Conservation (phyloP, 1,140 invertebrate genomes). For the Apocrypta bakeri region DNA sequence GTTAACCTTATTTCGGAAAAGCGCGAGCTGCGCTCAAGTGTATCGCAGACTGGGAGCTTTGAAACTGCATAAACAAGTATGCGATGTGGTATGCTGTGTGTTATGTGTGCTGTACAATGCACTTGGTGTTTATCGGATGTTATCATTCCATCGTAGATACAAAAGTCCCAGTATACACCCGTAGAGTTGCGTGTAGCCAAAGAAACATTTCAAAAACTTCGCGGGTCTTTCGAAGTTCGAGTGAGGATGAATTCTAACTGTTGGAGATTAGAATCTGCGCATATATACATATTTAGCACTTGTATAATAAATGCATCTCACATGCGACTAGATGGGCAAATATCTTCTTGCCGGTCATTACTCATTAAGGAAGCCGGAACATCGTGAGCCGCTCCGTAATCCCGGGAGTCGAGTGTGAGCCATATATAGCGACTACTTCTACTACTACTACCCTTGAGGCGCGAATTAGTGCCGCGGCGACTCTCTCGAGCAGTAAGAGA, state of each 20-base stretch:
- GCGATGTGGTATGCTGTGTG: background rate
- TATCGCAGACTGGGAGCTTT: background rate
- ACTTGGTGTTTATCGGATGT: background rate
- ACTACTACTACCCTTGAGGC: background rate
- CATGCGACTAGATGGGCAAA: background rate
- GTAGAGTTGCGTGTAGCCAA: too few species aligned
- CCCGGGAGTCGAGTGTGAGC: background rate
- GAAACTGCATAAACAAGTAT: background rate
- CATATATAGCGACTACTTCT: background rate
- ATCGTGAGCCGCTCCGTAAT: background rate
- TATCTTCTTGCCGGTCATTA: constrained; percentile 14
- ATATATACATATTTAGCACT: background rate
- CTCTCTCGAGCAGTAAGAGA: background rate
- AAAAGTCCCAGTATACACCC: too few species aligned
- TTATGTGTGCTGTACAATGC: background rate
- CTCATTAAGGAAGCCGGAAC: constrained; percentile 33
- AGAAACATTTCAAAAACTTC: too few species aligned
- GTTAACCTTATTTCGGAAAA: background rate
- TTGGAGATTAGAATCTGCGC: background rate
- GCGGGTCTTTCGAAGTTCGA: background rate
- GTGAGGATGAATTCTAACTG: background rate
- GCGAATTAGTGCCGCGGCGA: background rate
- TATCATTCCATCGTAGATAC: too few species aligned
- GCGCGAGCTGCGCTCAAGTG: background rate
- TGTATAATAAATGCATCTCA: constrained; percentile 14